Percentiles rank a stretch among this genome's conserved stretches.
phyloP scores from a whole-genome alignment of 2,113 vertebrate genomes.

The Apaloderma vittatum region DNA sequence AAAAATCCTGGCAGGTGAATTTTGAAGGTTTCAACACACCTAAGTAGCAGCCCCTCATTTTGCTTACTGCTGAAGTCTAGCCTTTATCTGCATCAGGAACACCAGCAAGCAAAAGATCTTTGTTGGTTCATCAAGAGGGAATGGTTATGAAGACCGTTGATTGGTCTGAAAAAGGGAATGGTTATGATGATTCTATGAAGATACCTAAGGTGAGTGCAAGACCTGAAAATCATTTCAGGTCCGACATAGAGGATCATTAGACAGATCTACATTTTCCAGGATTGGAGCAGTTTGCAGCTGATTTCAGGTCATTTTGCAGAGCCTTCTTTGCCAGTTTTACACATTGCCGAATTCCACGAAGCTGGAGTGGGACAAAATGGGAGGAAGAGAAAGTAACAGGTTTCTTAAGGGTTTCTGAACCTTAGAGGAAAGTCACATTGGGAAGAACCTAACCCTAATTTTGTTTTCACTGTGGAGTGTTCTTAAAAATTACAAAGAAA shows the following conservation, averaged over 20 bases:
- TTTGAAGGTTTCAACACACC: neutral
- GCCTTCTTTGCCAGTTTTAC: neutral
- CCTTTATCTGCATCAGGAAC: neutral
- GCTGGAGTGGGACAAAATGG: neutral
- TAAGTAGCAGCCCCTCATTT: neutral
- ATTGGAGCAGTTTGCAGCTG: neutral
- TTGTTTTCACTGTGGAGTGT: neutral
- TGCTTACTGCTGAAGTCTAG: neutral
- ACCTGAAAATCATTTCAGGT: neutral
- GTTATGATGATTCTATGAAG: neutral
- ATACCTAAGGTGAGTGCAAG: fast-evolving
- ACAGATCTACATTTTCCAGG: fast-evolving
- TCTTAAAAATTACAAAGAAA: neutral
- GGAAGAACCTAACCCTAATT: neutral
- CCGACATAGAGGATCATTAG: neutral
- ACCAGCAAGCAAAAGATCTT: neutral
- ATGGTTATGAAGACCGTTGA: neutral
- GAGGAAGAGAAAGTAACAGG: neutral
- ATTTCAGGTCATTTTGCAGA: neutral
- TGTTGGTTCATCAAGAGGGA: no score
- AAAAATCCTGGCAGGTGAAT: neutral
- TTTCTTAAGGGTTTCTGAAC: neutral
- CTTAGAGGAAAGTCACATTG: neutral
- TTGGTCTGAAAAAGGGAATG: neutral
- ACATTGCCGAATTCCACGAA: neutral